Conservation (phyloP, 2,113 vertebrate species). For the Bolborhynchus lineola region DNA sequence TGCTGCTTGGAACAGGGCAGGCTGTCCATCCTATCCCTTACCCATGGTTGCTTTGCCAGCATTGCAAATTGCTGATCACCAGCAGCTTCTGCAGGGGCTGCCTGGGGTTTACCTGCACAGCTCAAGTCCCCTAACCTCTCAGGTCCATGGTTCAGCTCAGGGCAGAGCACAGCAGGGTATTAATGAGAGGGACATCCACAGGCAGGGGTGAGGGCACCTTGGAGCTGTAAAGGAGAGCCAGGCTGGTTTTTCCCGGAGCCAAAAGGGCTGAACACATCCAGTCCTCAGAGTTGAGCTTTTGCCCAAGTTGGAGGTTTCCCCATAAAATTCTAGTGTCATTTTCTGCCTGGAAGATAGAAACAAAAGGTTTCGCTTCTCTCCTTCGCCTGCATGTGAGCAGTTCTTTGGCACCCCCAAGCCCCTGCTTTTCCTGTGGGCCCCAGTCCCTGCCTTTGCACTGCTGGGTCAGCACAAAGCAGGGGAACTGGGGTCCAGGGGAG, state of each 20-base stretch:
- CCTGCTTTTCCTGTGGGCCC: not conserved
- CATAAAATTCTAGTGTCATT: not conserved
- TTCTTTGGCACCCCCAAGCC: no score
- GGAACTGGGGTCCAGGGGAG: rapidly evolving
- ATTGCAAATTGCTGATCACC: not conserved
- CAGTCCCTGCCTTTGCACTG: not conserved
- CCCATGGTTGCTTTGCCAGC: not conserved
- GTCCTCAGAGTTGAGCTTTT: not conserved
- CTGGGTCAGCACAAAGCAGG: not conserved
- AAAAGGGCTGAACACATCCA: not conserved
- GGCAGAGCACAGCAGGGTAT: not conserved
- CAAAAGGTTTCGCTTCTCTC: not conserved
- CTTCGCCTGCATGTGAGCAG: not conserved
- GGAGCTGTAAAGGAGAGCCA: not conserved
- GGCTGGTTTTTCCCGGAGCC: not conserved
- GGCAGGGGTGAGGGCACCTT: rapidly evolving
- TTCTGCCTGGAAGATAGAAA: not conserved
- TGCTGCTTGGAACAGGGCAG: not conserved
- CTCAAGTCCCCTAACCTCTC: not conserved
- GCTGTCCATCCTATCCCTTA: not conserved
- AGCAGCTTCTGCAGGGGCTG: not conserved
- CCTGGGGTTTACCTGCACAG: rapidly evolving
- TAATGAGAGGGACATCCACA: not conserved
- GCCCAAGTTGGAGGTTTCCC: not conserved
- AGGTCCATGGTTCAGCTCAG: not conserved